phyloP scores from a whole-genome alignment of 2,888 invertebrate genomes.

The Cataglyphis altisquamis region DNA sequence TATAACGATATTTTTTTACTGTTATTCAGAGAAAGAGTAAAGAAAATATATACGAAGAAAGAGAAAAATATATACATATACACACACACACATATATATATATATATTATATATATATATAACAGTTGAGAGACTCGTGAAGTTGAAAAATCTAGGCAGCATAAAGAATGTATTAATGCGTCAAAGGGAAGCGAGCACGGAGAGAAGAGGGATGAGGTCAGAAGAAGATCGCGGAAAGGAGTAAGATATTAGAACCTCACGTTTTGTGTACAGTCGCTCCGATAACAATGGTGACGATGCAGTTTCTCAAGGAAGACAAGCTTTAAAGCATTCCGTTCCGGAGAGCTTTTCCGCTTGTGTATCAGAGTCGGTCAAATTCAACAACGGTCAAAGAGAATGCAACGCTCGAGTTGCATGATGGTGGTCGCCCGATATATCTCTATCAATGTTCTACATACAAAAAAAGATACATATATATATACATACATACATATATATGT shows the following conservation, averaged over 20 bases:
- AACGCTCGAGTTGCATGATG: conserved; percentile 45
- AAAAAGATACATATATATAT: conserved; percentile 20
- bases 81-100: background rate
- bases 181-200: background rate
- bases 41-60: background rate
- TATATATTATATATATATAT: background rate
- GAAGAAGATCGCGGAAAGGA: conserved; percentile 29
- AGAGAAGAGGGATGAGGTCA: conserved; percentile 11
- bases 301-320: conserved; percentile 66
- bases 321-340: conserved; percentile 65
- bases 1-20: conserved; percentile 18
- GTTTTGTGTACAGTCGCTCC: conserved; percentile 54
- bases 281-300: conserved; percentile 66
- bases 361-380: conserved; percentile 68
- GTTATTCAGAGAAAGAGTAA: background rate
- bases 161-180: conserved; percentile 37
- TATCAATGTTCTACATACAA: conserved; percentile 58
- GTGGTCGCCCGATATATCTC: conserved; percentile 64
- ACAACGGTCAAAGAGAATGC: conserved; percentile 65
- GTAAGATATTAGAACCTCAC: conserved; percentile 49
- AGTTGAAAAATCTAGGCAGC: conserved; percentile 38
- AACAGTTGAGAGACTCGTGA: background rate
- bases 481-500: conserved; percentile 55
- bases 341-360: conserved; percentile 66
- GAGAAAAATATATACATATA: background rate